Conservation (phyloP, 30 jellyfish, hydroid and myxozoan species). For the Rhopilema esculentum region DNA sequence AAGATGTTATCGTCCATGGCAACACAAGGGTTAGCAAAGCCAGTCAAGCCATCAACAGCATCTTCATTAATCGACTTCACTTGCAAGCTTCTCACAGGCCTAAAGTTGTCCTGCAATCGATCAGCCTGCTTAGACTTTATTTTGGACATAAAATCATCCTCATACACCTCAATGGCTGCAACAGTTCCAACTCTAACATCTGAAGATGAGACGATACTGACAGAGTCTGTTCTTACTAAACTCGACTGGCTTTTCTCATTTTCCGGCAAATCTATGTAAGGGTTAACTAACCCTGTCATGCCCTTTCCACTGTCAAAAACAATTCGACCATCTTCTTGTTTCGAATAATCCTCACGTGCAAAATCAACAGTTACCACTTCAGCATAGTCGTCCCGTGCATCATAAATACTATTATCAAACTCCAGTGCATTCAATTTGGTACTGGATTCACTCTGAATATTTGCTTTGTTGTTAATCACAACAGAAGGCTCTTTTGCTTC, state of each 20-base stretch:
- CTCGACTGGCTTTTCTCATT: neutral
- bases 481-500: conserved; percentile 10
- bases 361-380: conserved; percentile 12
- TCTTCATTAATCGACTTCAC: conserved; percentile 22
- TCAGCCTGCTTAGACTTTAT: neutral
- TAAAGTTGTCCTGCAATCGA: neutral
- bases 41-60: conserved; percentile 34
- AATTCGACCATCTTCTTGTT: neutral
- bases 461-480: neutral
- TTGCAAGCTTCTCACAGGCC: neutral
- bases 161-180: neutral
- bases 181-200: conserved; percentile 1
- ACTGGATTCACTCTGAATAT: neutral
- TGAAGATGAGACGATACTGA: conserved; percentile 11
- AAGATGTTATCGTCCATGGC: conserved; percentile 25
- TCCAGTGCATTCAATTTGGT: neutral
- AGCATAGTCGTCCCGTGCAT: conserved; percentile 29
- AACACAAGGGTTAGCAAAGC: conserved; percentile 44
- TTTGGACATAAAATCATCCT: neutral
- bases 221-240: conserved; percentile 3
- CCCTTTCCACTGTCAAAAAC: conserved; percentile 11
- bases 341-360: neutral
- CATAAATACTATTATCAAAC: conserved; percentile 20
- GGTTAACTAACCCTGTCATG: conserved; percentile 53
- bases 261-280: conserved; percentile 50